A percentile compares a stretch with the other conserved stretches of the same genome.
phyloP scores from a whole-genome alignment of 1,140 invertebrate genomes.

The Chrysoperla carnea region DNA sequence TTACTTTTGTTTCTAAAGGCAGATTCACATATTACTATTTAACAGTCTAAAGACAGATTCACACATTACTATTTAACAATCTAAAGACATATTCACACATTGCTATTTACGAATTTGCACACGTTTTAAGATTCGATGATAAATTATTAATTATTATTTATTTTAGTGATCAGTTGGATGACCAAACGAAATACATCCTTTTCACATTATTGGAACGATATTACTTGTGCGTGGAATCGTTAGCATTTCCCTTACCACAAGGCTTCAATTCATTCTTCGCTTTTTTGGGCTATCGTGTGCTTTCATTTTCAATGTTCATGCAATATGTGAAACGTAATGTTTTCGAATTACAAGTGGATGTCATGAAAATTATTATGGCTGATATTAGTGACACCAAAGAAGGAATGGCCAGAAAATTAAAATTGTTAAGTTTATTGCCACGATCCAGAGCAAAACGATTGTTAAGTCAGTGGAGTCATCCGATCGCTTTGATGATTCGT shows the following conservation, averaged over 20 bases:
- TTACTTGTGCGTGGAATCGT: slow-evolving; percentile 52
- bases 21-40: too few relatives aligned
- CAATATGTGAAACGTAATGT: slow-evolving; percentile 65
- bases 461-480: slow-evolving; percentile 59
- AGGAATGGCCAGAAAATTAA: slow-evolving; percentile 47
- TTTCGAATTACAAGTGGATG: slow-evolving; percentile 71
- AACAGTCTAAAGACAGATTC: too few relatives aligned
- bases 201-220: slow-evolving; percentile 61
- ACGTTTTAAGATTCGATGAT: too few relatives aligned
- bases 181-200: slow-evolving; percentile 42
- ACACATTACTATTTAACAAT: too few relatives aligned
- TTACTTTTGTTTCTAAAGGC: too few relatives aligned
- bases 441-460: slow-evolving; percentile 54
- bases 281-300: slow-evolving; percentile 58
- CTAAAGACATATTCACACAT: too few relatives aligned
- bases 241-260: slow-evolving; percentile 66
- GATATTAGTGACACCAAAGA: slow-evolving; percentile 49
- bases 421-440: slow-evolving; percentile 50
- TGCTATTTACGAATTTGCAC: too few relatives aligned
- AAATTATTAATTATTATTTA: too few relatives aligned
- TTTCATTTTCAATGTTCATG: slow-evolving; percentile 55
- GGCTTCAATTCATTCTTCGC: slow-evolving; percentile 77
- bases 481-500: slow-evolving; percentile 54
- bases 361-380: slow-evolving; percentile 64
- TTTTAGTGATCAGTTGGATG: slow-evolving; percentile 51